Base-by-base conservation (phyloP, 2,888 invertebrate genomes). In the Hylaea fasciaria region DNA sequence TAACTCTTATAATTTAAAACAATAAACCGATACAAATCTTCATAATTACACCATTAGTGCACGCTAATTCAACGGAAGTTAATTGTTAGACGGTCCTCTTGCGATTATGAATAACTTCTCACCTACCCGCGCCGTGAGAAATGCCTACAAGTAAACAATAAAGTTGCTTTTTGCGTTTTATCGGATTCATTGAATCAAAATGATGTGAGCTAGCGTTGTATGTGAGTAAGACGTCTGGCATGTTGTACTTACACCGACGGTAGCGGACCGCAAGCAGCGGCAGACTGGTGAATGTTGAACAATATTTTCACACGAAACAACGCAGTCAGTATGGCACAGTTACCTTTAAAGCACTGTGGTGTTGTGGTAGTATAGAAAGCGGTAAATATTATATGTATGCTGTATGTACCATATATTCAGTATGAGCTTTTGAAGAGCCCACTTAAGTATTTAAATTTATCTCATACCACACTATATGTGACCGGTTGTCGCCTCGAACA, bases 11-110 rank as follows among this genome's bases (percentile, higher is more conserved):
- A 71, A 73, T 74, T 76, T 76, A 73, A 73, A 78, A 77, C 72
- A 76, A 78, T 80, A 73, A 74, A 76, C 71, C 70, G 80, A 83
- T 83, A 76, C 69, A 77, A 78, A 87, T 87, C 83, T 82, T 66
- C 66, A 73, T 85, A 86, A 83, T 83, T 77, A 77, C 72, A 68
- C 80, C 77, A 86, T 86, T 86, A 85, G 74, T 72, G 74, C 79
- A 83, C 77, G 77, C 77, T 74, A 77, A 80, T 80, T 68, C 81
- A 83, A 84, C 87, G 85, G 88, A 86, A 82, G 85, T 81, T 85
- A 85, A 86, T 86, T 85, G 85, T 85, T 79, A 77, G 78, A 78
- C 69, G 72, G 77, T 79, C 77, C 74, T 72, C 72, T 73, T 76
- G 77, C 70, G 74, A 81, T 84, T 80, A 77, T 78, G 80, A 82